Conservation (phyloP, 2,113 vertebrate genomes). For the Gopherus evgoodei region DNA sequence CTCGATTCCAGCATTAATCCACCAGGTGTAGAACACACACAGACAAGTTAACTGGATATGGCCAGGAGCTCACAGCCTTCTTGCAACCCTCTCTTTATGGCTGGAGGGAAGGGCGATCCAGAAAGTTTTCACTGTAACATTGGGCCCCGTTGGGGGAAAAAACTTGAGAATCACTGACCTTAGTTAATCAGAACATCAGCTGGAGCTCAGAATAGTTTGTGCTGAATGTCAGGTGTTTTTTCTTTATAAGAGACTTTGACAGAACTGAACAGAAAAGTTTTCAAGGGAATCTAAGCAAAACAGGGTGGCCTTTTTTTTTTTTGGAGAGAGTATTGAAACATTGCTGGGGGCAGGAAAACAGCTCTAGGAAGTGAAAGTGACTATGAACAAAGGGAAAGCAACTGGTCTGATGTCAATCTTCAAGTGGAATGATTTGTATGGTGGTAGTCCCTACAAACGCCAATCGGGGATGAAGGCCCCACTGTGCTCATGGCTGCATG, state of each 20-base stretch:
- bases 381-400: neutral
- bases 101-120: neutral
- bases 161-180: neutral
- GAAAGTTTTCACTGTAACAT: neutral
- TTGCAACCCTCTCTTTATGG: neutral
- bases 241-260: neutral
- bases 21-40: neutral
- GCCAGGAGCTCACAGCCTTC: neutral
- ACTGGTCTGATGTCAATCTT: neutral
- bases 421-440: neutral
- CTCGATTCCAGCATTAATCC: neutral
- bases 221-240: neutral
- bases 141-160: neutral
- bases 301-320: neutral
- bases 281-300: neutral
- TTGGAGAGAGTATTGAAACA: neutral
- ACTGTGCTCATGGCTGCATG: too few species aligned
- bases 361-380: neutral
- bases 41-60: neutral
- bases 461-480: neutral
- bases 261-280: neutral
- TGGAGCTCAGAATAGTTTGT: neutral
- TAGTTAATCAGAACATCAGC: neutral
- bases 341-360: neutral
- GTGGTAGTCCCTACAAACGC: neutral